Percentiles rank a stretch among this genome's conserved stretches.
phyloP scores from a whole-genome alignment of 2,888 invertebrate species.

The Adelphocoris suturalis region DNA sequence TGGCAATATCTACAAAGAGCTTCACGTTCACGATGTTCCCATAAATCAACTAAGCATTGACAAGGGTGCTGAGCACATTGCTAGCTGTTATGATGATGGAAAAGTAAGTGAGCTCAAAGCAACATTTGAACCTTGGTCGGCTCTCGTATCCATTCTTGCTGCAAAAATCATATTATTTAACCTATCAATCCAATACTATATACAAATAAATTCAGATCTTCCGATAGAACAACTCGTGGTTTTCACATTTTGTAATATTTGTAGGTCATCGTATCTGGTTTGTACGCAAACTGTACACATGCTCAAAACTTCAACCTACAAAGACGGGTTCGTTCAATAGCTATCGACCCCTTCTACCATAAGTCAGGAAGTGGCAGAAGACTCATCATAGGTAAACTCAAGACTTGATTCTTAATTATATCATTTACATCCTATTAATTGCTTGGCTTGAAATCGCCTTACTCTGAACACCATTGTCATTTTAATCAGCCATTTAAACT shows the following conservation, averaged over 20 bases:
- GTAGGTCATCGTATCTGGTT: conserved; percentile 89
- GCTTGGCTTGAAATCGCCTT: conserved; percentile 81
- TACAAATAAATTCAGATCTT: no score
- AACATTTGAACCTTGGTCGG: no score
- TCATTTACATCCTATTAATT: no score
- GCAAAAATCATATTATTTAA: no score
- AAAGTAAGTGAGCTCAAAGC: conserved; percentile 80
- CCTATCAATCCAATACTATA: no score
- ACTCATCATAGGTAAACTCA: conserved; percentile 84
- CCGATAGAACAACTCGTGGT: no score
- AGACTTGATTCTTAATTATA: no score
- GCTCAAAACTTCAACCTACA: conserved; percentile 89
- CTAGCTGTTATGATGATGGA: conserved; percentile 95
- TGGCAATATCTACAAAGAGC: conserved; percentile 83
- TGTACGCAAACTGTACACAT: conserved; percentile 90
- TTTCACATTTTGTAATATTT: background rate
- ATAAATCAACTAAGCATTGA: conserved; percentile 98
- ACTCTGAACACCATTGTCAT: background rate
- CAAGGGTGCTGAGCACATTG: conserved; percentile 94
- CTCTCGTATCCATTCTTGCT: no score
- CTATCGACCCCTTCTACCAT: conserved; percentile 90
- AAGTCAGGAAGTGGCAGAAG: conserved; percentile 84
- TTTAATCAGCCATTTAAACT: no score
- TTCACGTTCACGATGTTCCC: conserved; percentile 90
- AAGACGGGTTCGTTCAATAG: conserved; percentile 90